These are phyloP conservation scores for Crotalus helleri DNA, from an alignment of 2,113 vertebrate species.

Conservation along the genomic window DNA sequence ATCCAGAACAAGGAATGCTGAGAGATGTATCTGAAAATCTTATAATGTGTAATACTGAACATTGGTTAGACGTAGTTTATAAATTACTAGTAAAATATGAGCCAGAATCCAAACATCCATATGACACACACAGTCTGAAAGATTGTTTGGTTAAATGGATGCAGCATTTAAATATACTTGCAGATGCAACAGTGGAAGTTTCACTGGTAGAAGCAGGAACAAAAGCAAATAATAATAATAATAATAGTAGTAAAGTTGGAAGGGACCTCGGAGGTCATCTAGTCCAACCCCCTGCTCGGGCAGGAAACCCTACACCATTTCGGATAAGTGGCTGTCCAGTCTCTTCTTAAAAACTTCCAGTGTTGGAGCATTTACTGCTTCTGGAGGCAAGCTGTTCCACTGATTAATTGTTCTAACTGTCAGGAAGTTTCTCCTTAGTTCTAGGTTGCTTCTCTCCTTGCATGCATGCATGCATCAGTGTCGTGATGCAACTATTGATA, in stretches of 20 bases:
- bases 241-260: too few relatives aligned
- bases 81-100: neutral
- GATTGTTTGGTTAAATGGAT: neutral
- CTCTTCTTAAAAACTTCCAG: too few relatives aligned
- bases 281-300: too few relatives aligned
- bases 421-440: too few relatives aligned
- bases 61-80: neutral
- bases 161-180: neutral
- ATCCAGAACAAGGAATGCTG: neutral
- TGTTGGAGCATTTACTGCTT: too few relatives aligned
- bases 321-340: too few relatives aligned
- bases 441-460: too few relatives aligned
- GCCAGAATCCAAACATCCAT: neutral
- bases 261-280: too few relatives aligned
- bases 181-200: neutral
- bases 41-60: neutral
- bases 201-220: neutral
- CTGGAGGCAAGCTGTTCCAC: too few relatives aligned
- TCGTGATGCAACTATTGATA: neutral
- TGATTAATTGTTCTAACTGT: too few relatives aligned
- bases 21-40: neutral
- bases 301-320: too few relatives aligned
- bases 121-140: neutral
- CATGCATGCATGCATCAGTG: neutral
- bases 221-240: neutral